Conservation (phyloP, 2,888 invertebrate species). For the Smittia sp. region DNA sequence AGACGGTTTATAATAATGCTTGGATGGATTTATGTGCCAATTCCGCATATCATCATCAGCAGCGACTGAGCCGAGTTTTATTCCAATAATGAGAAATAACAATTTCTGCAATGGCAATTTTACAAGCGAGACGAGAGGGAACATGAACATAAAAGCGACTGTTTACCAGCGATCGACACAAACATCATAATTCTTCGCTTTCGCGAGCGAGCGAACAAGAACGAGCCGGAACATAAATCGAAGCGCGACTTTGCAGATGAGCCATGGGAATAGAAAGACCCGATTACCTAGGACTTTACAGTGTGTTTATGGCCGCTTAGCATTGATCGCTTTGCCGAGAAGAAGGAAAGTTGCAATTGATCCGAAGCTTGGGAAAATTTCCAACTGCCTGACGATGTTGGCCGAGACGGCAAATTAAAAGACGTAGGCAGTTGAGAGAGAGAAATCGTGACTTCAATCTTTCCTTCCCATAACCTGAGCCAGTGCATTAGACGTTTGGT, state of each 20-base stretch:
- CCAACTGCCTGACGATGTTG: background rate
- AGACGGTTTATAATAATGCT: slow-evolving; percentile 5
- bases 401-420: background rate
- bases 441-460: slow-evolving; percentile 29
- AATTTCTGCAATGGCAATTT: slow-evolving; percentile 9
- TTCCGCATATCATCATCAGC: slow-evolving; percentile 27
- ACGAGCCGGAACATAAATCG: background rate
- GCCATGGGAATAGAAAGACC: slow-evolving; percentile 23
- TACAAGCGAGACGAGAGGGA: background rate
- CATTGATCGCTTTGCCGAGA: background rate
- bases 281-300: background rate
- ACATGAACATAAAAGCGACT: slow-evolving; percentile 12
- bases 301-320: background rate
- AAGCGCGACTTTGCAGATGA: slow-evolving; percentile 31
- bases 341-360: slow-evolving; percentile 13
- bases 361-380: slow-evolving; percentile 28
- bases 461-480: slow-evolving; percentile 28
- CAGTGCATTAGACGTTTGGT: slow-evolving; percentile 28
- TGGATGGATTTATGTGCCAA: slow-evolving; percentile 31
- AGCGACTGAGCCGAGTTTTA: background rate
- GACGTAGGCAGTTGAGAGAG: slow-evolving; percentile 7
- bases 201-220: background rate
- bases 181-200: slow-evolving; percentile 36
- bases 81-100: slow-evolving; percentile 35
- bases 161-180: background rate